phyloP scores from a whole-genome alignment of 2,888 invertebrate species.

The Gandaritis pyraliata region DNA sequence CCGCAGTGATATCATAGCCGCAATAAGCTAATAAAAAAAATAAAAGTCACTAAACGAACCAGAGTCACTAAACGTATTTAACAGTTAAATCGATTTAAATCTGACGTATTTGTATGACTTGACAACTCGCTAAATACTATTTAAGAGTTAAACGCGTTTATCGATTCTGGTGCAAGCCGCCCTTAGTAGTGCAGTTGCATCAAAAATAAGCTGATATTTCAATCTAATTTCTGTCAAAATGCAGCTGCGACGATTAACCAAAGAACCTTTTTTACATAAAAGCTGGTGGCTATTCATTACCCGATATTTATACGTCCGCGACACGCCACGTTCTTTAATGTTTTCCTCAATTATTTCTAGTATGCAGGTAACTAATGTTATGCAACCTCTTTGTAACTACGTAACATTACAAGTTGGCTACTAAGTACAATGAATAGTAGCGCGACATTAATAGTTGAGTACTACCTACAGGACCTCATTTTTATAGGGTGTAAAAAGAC shows the following conservation, averaged over 20 bases:
- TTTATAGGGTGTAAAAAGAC: not conserved
- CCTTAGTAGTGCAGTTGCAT: too few relatives aligned
- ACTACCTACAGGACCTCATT: too few relatives aligned
- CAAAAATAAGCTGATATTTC: not conserved
- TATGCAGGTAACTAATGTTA: constrained; percentile 17
- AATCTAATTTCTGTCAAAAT: constrained; percentile 1
- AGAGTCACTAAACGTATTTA: too few relatives aligned
- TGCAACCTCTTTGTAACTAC: not conserved
- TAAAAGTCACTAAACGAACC: too few relatives aligned
- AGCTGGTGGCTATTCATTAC: constrained; percentile 20
- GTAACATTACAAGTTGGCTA: constrained; percentile 10
- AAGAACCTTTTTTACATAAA: constrained; percentile 23
- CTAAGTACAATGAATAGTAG: not conserved
- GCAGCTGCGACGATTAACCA: constrained; percentile 5
- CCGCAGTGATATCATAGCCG: too few relatives aligned
- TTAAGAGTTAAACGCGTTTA: too few relatives aligned
- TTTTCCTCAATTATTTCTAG: constrained; percentile 23
- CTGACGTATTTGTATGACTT: too few relatives aligned
- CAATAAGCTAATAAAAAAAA: too few relatives aligned
- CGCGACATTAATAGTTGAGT: too few relatives aligned
- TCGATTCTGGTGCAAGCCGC: too few relatives aligned
- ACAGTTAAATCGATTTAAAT: too few relatives aligned
- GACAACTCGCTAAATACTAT: too few relatives aligned
- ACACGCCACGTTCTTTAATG: constrained; percentile 26
- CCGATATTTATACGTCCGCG: constrained; percentile 19